A percentile compares a stretch with the other conserved stretches of the same genome.
phyloP scores from a whole-genome alignment of 2,113 vertebrate species.

The Mixornis gularis region DNA sequence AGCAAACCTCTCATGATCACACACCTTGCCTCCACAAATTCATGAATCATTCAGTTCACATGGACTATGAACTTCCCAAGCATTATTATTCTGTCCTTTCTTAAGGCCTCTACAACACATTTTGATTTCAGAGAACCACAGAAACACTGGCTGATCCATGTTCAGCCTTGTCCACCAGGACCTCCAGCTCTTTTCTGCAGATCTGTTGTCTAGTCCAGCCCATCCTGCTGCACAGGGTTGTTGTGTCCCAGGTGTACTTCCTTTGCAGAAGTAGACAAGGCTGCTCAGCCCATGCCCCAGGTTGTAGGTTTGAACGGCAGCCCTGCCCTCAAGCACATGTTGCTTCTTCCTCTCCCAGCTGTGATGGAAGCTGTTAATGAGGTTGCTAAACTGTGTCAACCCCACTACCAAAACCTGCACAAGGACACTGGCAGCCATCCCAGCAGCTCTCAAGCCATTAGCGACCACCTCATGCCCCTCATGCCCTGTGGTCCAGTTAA shows the following conservation, averaged over 20 bases:
- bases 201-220: neutral
- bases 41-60: rapidly evolving
- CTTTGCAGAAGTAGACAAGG: neutral
- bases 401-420: neutral
- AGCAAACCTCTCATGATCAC: neutral
- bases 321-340: neutral
- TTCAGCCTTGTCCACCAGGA: neutral
- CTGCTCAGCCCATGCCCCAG: neutral
- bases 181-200: neutral
- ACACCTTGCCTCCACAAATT: neutral
- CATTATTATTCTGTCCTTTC: neutral
- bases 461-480: neutral
- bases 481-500: neutral
- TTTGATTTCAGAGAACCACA: neutral
- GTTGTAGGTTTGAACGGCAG: neutral
- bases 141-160: neutral
- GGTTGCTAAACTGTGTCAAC: neutral
- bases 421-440: neutral
- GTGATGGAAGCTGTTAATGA: neutral
- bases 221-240: rapidly evolving
- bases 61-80: neutral
- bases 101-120: neutral
- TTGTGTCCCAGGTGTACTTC: neutral
- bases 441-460: neutral
- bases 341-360: rapidly evolving